Conservation (phyloP, 1,140 invertebrate genomes). For the Drosophila tristis region DNA sequence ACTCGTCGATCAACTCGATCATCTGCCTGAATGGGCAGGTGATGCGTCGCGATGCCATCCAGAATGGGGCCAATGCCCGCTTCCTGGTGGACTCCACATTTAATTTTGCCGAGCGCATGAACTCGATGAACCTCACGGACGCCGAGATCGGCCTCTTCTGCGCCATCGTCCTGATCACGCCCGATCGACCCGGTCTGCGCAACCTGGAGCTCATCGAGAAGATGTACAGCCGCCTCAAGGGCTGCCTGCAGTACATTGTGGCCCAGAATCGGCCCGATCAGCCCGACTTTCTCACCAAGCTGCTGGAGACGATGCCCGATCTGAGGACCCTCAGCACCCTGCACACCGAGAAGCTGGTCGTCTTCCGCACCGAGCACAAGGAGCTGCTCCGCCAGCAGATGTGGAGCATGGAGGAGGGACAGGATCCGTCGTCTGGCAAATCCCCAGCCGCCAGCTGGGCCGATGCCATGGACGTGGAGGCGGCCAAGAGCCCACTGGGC, state of each 20-base stretch:
- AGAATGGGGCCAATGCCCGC: conserved; percentile 94
- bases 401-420: conserved; percentile 88
- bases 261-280: conserved; percentile 93
- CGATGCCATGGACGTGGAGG: conserved; percentile 90
- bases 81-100: conserved; percentile 98
- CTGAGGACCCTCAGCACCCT: conserved; percentile 97
- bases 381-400: conserved; percentile 90
- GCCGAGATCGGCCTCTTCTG: conserved; percentile 97
- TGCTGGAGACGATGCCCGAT: conserved; percentile 97
- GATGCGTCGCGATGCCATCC: conserved; percentile 94
- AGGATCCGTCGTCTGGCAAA: conserved; percentile 76
- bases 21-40: conserved; percentile 96
- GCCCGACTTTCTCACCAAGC: conserved; percentile 91
- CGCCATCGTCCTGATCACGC: conserved; percentile 96
- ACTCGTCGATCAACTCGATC: conserved; percentile 94
- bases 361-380: conserved; percentile 95
- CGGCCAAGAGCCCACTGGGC: conserved; percentile 91
- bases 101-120: conserved; percentile 97
- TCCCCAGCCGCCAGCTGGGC: conserved; percentile 86
- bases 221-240: conserved; percentile 95
- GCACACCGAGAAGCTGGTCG: conserved; percentile 97
- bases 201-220: conserved; percentile 96
- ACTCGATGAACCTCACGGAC: conserved; percentile 94
- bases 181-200: conserved; percentile 95
- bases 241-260: conserved; percentile 93